Conservation (phyloP, 2,888 invertebrate genomes). For the Drosophila barbarae region DNA sequence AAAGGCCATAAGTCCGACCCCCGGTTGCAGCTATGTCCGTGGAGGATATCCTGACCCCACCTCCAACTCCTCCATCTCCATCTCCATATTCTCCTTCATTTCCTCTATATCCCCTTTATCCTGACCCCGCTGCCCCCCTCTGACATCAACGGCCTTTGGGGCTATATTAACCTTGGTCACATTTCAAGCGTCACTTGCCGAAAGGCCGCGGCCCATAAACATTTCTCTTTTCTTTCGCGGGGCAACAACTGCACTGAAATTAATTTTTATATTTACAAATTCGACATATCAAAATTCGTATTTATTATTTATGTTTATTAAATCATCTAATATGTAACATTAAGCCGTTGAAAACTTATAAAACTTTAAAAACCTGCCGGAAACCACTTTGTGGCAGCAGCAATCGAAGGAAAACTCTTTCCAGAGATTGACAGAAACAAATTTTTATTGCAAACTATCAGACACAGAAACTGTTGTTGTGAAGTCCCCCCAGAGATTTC, state of each 20-base stretch:
- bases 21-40: slow-evolving; percentile 8
- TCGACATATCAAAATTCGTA: no score
- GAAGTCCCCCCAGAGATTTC: slow-evolving; percentile 12
- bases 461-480: slow-evolving; percentile 14
- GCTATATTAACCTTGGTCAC: slow-evolving; percentile 61
- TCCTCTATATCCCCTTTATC: background rate
- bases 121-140: no score
- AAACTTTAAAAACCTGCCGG: background rate
- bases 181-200: slow-evolving; percentile 47
- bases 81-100: background rate
- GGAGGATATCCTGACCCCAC: background rate
- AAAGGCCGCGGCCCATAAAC: slow-evolving; percentile 43
- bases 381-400: background rate
- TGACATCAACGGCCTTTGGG: slow-evolving; percentile 16
- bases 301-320: no score
- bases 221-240: slow-evolving; percentile 22
- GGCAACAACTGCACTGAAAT: slow-evolving; percentile 1
- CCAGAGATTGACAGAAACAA: slow-evolving; percentile 12
- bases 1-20: slow-evolving; percentile 53
- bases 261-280: background rate
- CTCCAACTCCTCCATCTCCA: background rate
- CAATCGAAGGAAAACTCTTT: background rate
- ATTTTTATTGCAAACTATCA: slow-evolving; percentile 18
- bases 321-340: background rate
- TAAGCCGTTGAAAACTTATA: background rate